A percentile compares a stretch with the other conserved stretches of the same genome.
Evolutionary conservation across 2,888 invertebrate species (phyloP).

Genomic region (Eupithecia vulgata): DNA sequence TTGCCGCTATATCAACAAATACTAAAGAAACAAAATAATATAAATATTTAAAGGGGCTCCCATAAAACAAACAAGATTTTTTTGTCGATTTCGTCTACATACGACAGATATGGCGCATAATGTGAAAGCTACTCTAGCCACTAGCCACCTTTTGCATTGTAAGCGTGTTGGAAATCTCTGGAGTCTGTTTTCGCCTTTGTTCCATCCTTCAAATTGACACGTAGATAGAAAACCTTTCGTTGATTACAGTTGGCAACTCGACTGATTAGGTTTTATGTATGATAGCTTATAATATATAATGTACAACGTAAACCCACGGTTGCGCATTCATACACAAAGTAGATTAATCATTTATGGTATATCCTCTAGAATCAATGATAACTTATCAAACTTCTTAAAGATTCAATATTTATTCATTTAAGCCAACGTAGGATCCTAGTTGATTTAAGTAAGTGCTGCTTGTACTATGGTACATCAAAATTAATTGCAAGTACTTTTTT

Average conservation of each 20-base stretch:
- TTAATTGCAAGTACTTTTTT: no score
- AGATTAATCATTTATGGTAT: not conserved
- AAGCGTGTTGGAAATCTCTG: not conserved
- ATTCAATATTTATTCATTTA: no score
- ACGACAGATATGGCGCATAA: not conserved
- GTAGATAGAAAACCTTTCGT: slow-evolving; percentile 3
- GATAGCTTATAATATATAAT: not conserved
- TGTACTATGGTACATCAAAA: no score
- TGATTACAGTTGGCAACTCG: slow-evolving; percentile 4
- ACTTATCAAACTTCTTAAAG: not conserved
- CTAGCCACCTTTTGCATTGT: slow-evolving; percentile 1
- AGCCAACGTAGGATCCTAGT: no score
- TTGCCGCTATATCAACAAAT: no score
- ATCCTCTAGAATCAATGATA: not conserved
- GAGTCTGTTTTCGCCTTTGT: not conserved
- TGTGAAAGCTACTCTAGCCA: not conserved
- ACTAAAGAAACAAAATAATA: no score
- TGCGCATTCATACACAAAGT: not conserved
- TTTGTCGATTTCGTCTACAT: not conserved
- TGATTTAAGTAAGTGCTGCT: no score
- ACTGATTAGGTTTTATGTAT: not conserved
- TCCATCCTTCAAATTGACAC: slow-evolving; percentile 8
- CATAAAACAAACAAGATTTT: no score
- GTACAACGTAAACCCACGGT: not conserved
- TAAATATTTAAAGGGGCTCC: no score